Evolutionary conservation across 1,140 invertebrate species (phyloP), one percentile per base, ranked within the genome.

Genomic region (Tetramorium alpestre): DNA sequence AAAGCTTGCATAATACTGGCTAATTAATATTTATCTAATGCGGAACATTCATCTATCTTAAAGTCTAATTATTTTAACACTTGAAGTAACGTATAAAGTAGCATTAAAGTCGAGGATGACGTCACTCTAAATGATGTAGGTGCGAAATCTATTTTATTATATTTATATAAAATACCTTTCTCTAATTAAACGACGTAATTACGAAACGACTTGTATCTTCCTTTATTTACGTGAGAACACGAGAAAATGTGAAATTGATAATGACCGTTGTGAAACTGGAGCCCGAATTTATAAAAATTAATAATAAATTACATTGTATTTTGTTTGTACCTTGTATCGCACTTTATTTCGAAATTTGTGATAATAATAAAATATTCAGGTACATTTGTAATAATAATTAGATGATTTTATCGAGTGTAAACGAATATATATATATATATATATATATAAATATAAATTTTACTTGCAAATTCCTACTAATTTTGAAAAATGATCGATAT

Each of bases 121-220:
- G 47, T 70, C 7, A 3, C 11, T 18, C 13, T 13, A 18, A 3
- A 18, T 28, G 25, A 58, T 44, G 5, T 18, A 58, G 58, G 25
- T 33, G 25, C 4, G 8, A 72, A 51, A 41, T 47, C 3, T 7
- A 33, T 18, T 18, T 22, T 22, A 22, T 22, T 22, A 22, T 22
- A 82, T 60, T 70, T 44, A 25, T 47, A 22, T 18, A 22, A n/a
- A 82, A 47, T 44, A 25, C 0, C 5, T 51, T 54, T 25, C 18
- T 22, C 33, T 73, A 73, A 84, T 73, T 49, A 84, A 82, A 54
- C 54, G 25, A 47, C 8, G 11, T 38, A 82, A 84, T 73, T 75
- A 38, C 5, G 38, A 70, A 84, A 41, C 16, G 3, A 38, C 13
- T 47, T 60, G 28, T 84, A 73, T 62, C 33, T 1, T 0, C 7